Conservation (phyloP, 2,888 invertebrate species). For the Drosophila neutralis region DNA sequence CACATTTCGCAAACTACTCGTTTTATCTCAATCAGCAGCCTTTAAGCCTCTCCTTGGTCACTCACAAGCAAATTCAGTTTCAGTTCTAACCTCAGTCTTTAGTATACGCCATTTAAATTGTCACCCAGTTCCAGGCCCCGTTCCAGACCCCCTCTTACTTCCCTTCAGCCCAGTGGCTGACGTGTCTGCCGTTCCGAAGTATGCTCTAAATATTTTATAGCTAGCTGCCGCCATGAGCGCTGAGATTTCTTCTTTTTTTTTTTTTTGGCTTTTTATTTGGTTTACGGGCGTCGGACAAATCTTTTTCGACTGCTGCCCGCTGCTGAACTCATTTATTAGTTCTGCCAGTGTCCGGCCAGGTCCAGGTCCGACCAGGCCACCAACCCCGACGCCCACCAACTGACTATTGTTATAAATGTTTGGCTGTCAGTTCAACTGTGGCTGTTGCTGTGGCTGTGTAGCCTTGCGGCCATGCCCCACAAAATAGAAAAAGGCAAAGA, state of each 20-base stretch:
- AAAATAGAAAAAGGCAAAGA: constrained; percentile 26
- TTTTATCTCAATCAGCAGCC: neutral
- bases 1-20: neutral
- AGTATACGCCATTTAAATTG: constrained; percentile 52
- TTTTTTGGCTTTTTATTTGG: constrained; percentile 50
- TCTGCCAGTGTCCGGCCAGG: constrained; percentile 49
- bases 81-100: constrained; percentile 4
- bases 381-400: constrained; percentile 13
- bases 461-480: constrained; percentile 63
- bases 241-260: constrained; percentile 46
- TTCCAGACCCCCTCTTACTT: neutral
- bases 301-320: constrained; percentile 52
- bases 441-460: constrained; percentile 41
- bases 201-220: constrained; percentile 71
- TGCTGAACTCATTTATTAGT: constrained; percentile 77
- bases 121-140: constrained; percentile 25
- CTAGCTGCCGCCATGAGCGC: constrained; percentile 35
- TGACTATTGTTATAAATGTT: constrained; percentile 74
- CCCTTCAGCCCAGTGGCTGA: neutral
- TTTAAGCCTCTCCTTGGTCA: neutral
- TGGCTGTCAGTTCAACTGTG: constrained; percentile 66
- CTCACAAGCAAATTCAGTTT: constrained; percentile 2
- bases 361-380: constrained; percentile 4
- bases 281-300: constrained; percentile 47
- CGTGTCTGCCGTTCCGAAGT: constrained; percentile 38